These are phyloP conservation scores for Teleopsis dalmanni DNA, from an alignment of 1,140 invertebrate species.

Conservation along the genomic window DNA sequence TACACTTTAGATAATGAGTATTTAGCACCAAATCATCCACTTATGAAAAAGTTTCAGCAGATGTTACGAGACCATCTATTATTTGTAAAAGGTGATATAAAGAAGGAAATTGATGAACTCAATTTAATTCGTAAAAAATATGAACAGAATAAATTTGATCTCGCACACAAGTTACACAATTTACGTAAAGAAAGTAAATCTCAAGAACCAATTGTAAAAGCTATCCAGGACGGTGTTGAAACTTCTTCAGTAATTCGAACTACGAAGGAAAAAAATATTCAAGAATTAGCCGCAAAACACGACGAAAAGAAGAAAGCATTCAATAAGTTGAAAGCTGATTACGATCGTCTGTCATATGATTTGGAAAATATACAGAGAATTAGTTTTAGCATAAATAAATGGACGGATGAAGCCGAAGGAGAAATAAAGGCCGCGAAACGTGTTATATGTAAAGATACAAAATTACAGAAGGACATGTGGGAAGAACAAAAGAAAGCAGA, in stretches of 20 bases:
- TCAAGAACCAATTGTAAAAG: too few relatives aligned
- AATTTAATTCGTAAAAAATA: constrained; percentile 43
- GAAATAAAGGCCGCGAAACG: constrained; percentile 47
- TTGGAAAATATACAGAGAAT: constrained; percentile 43
- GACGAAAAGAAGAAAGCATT: constrained; percentile 39
- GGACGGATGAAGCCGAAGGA: constrained; percentile 47
- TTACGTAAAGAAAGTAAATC: too few relatives aligned
- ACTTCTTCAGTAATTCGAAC: too few relatives aligned
- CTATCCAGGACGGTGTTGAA: too few relatives aligned
- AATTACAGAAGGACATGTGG: constrained; percentile 44
- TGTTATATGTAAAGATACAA: constrained; percentile 48
- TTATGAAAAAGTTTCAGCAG: constrained; percentile 57
- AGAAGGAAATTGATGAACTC: constrained; percentile 53
- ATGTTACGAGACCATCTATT: constrained; percentile 52
- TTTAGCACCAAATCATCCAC: constrained; percentile 52
- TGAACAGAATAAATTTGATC: too few relatives aligned
- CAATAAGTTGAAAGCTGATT: too few relatives aligned
- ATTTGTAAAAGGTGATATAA: constrained; percentile 49
- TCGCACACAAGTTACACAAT: too few relatives aligned
- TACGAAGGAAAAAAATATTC: constrained; percentile 47
- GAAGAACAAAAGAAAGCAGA: constrained; percentile 50
- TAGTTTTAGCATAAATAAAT: constrained; percentile 46
- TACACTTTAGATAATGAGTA: constrained; percentile 8
- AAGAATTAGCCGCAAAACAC: constrained; percentile 48
- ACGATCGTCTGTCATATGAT: constrained; percentile 45